Conservation (phyloP, 2,797 vertebrate species). For the Pangasius macronema region DNA sequence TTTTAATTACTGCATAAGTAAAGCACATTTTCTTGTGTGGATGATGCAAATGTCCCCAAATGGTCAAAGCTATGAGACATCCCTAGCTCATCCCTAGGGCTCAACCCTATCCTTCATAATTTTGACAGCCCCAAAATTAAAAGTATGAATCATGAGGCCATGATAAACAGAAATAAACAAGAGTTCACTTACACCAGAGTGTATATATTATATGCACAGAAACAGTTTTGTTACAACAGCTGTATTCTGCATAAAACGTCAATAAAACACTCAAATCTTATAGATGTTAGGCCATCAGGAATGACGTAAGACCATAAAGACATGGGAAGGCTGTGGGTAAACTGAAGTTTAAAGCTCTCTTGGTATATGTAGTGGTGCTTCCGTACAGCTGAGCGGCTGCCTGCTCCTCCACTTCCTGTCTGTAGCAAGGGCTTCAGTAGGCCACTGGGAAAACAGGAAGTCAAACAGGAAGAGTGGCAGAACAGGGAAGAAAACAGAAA, state of each 20-base stretch:
- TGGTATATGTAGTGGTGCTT: slow-evolving; percentile 27
- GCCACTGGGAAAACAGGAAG: slow-evolving; percentile 77
- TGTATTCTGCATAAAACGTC: neutral
- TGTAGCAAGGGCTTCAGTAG: slow-evolving; percentile 70
- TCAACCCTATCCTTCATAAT: neutral
- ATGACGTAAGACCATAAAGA: slow-evolving; percentile 11
- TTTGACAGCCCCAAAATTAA: neutral
- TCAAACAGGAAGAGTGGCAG: slow-evolving; percentile 60
- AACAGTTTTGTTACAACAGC: neutral
- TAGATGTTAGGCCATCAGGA: neutral
- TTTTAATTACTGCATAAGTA: neutral
- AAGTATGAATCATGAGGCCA: neutral
- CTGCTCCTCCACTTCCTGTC: slow-evolving; percentile 56
- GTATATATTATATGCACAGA: neutral
- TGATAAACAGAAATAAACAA: neutral
- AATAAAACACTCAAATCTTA: neutral
- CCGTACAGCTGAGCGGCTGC: slow-evolving; percentile 41
- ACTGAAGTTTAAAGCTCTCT: slow-evolving; percentile 14
- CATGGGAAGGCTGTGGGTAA: neutral
- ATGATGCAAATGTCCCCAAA: neutral
- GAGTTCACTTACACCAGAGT: neutral
- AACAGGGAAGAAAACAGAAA: slow-evolving; percentile 37
- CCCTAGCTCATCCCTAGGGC: too few species aligned
- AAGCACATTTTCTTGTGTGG: neutral
- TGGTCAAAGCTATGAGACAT: neutral